Percentiles rank a stretch among this genome's conserved stretches.
Evolutionary conservation across 2,113 vertebrate genomes (phyloP).

Genomic region (Sialia sialis): DNA sequence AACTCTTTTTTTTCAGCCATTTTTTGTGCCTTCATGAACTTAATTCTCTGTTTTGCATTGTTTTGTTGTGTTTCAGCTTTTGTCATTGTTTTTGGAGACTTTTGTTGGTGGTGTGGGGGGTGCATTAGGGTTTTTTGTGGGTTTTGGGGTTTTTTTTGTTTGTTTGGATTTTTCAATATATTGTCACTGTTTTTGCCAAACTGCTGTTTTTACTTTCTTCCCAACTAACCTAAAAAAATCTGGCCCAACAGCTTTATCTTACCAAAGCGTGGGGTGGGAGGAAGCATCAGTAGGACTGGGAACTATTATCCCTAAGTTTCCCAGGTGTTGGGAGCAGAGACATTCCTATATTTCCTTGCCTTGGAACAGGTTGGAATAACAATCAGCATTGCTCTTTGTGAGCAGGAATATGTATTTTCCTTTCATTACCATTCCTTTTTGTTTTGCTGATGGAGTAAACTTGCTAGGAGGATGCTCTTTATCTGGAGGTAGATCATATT

Average conservation of each 20-base stretch:
- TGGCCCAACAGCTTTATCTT: background rate
- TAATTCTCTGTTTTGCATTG: background rate
- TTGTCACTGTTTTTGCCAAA: background rate
- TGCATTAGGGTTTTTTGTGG: too few species aligned
- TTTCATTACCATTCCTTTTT: background rate
- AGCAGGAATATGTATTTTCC: conserved; percentile 1
- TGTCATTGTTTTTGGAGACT: background rate
- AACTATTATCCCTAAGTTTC: background rate
- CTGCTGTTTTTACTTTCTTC: background rate
- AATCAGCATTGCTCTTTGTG: background rate
- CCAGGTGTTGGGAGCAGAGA: background rate
- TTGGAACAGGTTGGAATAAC: background rate
- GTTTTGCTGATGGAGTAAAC: background rate
- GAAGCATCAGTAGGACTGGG: background rate
- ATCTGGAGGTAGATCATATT: background rate
- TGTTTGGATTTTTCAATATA: background rate
- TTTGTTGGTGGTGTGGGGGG: fast-evolving
- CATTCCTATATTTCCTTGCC: background rate
- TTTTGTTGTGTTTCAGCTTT: background rate
- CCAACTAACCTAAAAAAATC: background rate
- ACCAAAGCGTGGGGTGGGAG: background rate
- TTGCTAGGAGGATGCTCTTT: background rate
- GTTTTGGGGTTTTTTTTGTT: background rate
- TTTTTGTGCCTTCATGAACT: background rate
- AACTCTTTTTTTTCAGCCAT: background rate